Base-by-base conservation (phyloP, 2,888 invertebrate species). In the Drosophila ezoana region DNA sequence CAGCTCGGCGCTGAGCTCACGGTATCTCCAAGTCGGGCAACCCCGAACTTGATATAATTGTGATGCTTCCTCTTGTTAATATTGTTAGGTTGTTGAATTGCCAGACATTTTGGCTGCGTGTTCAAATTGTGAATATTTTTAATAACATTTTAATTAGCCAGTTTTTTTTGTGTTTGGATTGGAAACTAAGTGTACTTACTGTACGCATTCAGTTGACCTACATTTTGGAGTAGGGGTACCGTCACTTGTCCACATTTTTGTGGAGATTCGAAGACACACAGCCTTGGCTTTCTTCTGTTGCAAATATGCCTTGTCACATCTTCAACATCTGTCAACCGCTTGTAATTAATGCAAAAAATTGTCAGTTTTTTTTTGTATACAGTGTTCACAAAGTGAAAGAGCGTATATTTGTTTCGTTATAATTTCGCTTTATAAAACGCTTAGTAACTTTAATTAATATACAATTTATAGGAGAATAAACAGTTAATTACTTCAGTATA, bases 331-430 rank as follows among this genome's bases (percentile, higher is more conserved):
- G 76, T 47, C 45, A 44, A 16, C 38, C 41, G 57, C 37, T 60
- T 54, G 44, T 86, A 79, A 85, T 86, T 79, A 81, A 85, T 64
- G 81, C 83, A 53, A 52, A 80, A 52, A 80, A 70, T 48, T 67
- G 60, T 60, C 74, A 51, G 81, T 49, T 58, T 48, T 67, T 45
- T 44, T 54, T 40, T 10, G 1, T 10, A 18, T 62, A 10, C 54
- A 44, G 35, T 45, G 16, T 16, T 23, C 11, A 8, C 3, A 10
- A 18, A 0, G 4, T 8, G 2, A 1, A 9, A 5, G 3, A 3
- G 23, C 3, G 54, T 13, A 23, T 37, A 45, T 54, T 23, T 13
- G 20, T 16, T 16, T 40, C 14, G 38, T 1, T 23, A 23, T 23
- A 18, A 18, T 18, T 18, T 18, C 18, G 18, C 18, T 18, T 18